Base-by-base conservation (phyloP, 2,113 vertebrate species). In the Stegastes partitus region DNA sequence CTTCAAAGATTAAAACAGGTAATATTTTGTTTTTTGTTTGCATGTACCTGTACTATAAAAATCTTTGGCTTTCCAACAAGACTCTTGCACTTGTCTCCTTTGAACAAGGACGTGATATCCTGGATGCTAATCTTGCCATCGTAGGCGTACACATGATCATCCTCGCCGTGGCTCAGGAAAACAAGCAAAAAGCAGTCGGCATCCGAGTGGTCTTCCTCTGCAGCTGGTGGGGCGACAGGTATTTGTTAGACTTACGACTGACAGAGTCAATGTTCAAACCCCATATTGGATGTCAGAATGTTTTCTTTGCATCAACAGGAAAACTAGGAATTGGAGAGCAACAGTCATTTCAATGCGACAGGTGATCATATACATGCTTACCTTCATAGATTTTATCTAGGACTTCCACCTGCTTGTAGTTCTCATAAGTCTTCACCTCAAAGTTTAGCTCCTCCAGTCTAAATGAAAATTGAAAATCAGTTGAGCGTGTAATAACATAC, bases 1-100 rank as follows among this genome's bases (percentile, higher is more conserved):
- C 44, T 19, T 5, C 8, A 47, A 53, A 4, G 1, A 26, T 63
- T 49, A 55, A 65, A 59, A 57, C 19, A 18, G 22, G 18, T 19
- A 11, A 34, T 25, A 14, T 14, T 21, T 10, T 54, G 3, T 23
- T 25, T 53, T 55, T 1, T 15, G 0, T 15, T 26, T 55, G 10
- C 3, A 16, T 18, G 3, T 93, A 99, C 98, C 97, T 99, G 98
- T 63, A 98, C 91, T 75, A 99, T 90, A 74, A 99, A 99, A 89
- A 99, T 97, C 94, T 99, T 99, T 0, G 98, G 98, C 84, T 99
- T 99, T 23, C 98, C 98, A 14, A 95, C 95, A 25, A 99, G 94
- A 75, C 95, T 97, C 39, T 0, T 88, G 88, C 98, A 99, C 26
- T 93, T 95, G 87, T 98, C 93, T 84, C 98, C 98, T 90, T 93